phyloP scores from a whole-genome alignment of 1,140 invertebrate species.

The Hestina assimilis region DNA sequence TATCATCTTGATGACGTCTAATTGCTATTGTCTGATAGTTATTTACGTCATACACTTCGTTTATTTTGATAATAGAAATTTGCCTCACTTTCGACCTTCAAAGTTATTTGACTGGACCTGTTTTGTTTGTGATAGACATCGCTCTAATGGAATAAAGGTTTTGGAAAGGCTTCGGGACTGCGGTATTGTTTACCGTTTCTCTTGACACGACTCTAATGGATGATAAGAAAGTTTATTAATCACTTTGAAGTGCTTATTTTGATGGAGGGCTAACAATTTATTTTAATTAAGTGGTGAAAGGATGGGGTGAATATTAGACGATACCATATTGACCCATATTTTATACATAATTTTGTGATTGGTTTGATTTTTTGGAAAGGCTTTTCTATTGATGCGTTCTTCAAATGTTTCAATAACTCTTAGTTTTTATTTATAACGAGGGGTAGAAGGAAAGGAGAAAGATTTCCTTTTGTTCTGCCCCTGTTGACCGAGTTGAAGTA shows the following conservation, averaged over 20 bases:
- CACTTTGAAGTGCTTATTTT: conserved; percentile 18
- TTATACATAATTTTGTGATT: not conserved
- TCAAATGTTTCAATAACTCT: too few species aligned
- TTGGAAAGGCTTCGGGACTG: conserved; percentile 10
- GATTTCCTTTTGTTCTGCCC: too few species aligned
- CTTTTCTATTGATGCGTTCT: too few species aligned
- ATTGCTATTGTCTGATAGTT: not conserved
- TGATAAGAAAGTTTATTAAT: conserved; percentile 27
- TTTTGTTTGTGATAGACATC: conserved; percentile 21
- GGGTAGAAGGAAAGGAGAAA: too few species aligned
- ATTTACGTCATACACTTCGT: not conserved
- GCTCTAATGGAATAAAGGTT: conserved; percentile 21
- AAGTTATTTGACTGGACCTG: not conserved
- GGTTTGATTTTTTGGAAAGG: too few species aligned
- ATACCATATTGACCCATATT: too few species aligned
- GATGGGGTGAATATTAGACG: not conserved
- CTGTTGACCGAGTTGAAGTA: too few species aligned
- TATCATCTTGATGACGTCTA: not conserved
- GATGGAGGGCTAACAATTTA: conserved; percentile 3
- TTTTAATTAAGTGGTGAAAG: not conserved
- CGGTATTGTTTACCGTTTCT: conserved; percentile 19
- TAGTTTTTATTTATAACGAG: too few species aligned
- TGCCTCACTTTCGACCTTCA: not conserved
- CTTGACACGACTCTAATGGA: conserved; percentile 21
- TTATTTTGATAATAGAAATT: not conserved